Percentiles rank a stretch among this genome's conserved stretches.
Conservation (phyloP, 1,140 invertebrate genomes). For the Habropoda laboriosa region DNA sequence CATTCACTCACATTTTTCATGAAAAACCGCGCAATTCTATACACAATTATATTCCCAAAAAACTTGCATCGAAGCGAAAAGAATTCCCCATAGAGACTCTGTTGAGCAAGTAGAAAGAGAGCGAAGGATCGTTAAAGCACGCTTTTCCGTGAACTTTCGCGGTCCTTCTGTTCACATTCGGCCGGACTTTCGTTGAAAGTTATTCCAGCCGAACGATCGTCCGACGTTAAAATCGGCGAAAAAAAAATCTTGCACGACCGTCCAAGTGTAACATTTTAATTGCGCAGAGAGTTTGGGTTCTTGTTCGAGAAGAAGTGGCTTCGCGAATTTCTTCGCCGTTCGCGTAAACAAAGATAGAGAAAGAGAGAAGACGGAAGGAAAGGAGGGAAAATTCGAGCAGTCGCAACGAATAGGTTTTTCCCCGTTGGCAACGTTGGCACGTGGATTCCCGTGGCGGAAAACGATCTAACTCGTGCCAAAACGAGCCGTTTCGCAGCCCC, state of each 20-base stretch:
- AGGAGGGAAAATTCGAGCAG: not conserved
- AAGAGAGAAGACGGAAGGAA: no score
- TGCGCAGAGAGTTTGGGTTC: not conserved
- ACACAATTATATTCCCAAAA: no score
- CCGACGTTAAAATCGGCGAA: not conserved
- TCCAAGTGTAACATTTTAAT: constrained; percentile 24
- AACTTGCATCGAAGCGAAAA: no score
- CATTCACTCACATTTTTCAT: no score
- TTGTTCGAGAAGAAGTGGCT: not conserved
- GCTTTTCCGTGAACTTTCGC: not conserved
- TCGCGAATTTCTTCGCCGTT: not conserved
- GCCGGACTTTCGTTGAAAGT: not conserved
- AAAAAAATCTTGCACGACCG: not conserved
- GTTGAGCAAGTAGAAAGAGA: not conserved
- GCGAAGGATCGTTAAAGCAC: not conserved
- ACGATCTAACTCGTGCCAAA: constrained; percentile 11
- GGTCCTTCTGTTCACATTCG: not conserved
- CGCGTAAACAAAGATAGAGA: not conserved
- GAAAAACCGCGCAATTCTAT: no score
- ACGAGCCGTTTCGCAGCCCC: constrained; percentile 4
- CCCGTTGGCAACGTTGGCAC: not conserved
- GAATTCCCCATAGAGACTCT: not conserved
- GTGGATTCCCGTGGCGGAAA: not conserved
- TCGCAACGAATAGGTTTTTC: not conserved
- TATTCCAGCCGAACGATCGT: not conserved